A percentile compares a stretch with the other conserved stretches of the same genome.
Conservation (phyloP, 2,888 invertebrate species). For the Rambutsinella grinnellia region DNA sequence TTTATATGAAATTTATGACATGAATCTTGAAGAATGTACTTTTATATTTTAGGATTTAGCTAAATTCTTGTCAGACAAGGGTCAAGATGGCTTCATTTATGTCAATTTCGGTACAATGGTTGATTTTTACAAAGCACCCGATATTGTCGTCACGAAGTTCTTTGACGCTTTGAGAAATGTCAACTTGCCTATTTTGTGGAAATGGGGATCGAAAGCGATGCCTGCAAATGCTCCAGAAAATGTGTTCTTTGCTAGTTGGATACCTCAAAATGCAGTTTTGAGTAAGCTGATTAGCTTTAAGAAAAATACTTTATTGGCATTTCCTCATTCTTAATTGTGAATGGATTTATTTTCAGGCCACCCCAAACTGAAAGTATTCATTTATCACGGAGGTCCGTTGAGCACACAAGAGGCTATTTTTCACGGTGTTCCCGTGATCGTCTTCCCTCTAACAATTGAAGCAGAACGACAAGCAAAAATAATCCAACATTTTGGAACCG, state of each 20-base stretch:
- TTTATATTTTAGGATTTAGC: constrained; percentile 52
- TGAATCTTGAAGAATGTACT: background rate
- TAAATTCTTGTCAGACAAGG: constrained; percentile 55
- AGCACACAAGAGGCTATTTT: constrained; percentile 45
- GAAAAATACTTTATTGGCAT: background rate
- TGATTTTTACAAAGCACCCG: constrained; percentile 56
- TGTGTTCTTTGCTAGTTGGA: constrained; percentile 54
- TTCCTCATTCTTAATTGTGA: too few species aligned
- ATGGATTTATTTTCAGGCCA: constrained; percentile 19
- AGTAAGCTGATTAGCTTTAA: constrained; percentile 23
- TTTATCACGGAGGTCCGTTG: constrained; percentile 38
- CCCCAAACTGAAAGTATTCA: constrained; percentile 41
- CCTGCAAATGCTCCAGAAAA: constrained; percentile 45
- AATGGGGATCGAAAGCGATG: constrained; percentile 52
- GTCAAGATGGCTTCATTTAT: constrained; percentile 60
- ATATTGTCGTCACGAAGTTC: constrained; percentile 53
- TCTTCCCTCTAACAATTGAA: constrained; percentile 41
- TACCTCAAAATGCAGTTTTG: constrained; percentile 59
- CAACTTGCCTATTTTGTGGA: constrained; percentile 55
- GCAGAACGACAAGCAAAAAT: constrained; percentile 39
- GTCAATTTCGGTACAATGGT: constrained; percentile 63
- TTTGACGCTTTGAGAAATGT: constrained; percentile 56
- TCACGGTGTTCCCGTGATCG: constrained; percentile 46
- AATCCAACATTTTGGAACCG: constrained; percentile 37
- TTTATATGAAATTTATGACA: background rate